phyloP scores from a whole-genome alignment of 2,113 vertebrate genomes.

The Dasyurus viverrinus region DNA sequence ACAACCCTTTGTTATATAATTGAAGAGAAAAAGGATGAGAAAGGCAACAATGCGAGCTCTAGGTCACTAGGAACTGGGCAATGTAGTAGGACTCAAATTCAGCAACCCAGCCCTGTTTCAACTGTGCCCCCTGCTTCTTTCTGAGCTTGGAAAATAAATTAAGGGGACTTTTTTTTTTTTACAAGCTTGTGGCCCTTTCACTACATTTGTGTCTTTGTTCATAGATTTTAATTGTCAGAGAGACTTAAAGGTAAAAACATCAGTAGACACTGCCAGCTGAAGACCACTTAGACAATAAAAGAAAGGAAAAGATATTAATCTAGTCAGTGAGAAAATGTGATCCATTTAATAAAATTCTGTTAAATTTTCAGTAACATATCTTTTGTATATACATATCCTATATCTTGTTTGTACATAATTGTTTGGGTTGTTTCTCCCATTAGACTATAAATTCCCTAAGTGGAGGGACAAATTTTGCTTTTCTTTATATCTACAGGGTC shows the following conservation, averaged over 20 bases:
- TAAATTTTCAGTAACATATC: neutral
- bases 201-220: neutral
- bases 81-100: neutral
- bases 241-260: neutral
- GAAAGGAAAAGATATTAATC: conserved; percentile 26
- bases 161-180: neutral
- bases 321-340: neutral
- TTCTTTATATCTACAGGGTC: neutral
- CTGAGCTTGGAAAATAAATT: neutral
- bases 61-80: neutral
- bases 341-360: neutral
- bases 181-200: neutral
- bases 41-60: neutral
- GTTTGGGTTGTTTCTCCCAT: neutral
- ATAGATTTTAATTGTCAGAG: neutral
- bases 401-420: neutral
- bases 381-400: neutral
- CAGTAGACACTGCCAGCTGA: neutral
- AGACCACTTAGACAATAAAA: neutral
- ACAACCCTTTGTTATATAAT: neutral
- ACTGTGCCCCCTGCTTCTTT: neutral
- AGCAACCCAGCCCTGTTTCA: neutral
- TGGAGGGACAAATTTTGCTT: neutral
- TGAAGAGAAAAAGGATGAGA: neutral
- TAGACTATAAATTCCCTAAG: neutral